phyloP scores from a whole-genome alignment of 1,140 invertebrate species.

The Kradibia gibbosae region DNA sequence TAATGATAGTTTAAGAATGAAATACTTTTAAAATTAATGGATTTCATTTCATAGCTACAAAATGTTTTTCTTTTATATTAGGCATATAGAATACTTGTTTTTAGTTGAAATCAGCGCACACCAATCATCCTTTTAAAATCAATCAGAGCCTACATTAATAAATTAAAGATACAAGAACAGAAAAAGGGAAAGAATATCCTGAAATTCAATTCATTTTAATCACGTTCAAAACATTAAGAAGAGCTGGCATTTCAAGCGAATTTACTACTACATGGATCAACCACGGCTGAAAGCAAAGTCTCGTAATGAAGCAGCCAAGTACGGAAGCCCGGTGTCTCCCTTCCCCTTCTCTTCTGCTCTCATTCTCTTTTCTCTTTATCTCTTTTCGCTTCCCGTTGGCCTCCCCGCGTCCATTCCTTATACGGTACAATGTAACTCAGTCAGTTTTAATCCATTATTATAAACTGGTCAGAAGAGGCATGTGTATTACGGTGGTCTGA shows the following conservation, averaged over 20 bases:
- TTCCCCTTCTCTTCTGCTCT: background rate
- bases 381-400: background rate
- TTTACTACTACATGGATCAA: background rate
- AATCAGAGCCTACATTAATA: background rate
- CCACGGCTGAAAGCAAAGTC: conserved; percentile 34
- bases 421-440: background rate
- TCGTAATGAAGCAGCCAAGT: conserved; percentile 16
- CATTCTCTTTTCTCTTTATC: background rate
- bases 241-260: conserved; percentile 9
- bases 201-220: conserved; percentile 23
- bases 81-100: background rate
- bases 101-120: background rate
- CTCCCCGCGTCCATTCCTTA: background rate
- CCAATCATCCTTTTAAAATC: background rate
- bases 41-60: background rate
- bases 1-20: too few relatives aligned
- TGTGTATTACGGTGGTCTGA: conserved; percentile 48
- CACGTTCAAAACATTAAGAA: conserved; percentile 20
- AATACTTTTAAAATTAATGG: background rate
- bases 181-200: background rate
- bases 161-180: conserved; percentile 1
- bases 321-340: conserved; percentile 2
- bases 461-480: conserved; percentile 46
- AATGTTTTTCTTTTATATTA: background rate
- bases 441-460: conserved; percentile 59